Conservation (phyloP, 2,888 invertebrate genomes). For the Amphipoea oculea region DNA sequence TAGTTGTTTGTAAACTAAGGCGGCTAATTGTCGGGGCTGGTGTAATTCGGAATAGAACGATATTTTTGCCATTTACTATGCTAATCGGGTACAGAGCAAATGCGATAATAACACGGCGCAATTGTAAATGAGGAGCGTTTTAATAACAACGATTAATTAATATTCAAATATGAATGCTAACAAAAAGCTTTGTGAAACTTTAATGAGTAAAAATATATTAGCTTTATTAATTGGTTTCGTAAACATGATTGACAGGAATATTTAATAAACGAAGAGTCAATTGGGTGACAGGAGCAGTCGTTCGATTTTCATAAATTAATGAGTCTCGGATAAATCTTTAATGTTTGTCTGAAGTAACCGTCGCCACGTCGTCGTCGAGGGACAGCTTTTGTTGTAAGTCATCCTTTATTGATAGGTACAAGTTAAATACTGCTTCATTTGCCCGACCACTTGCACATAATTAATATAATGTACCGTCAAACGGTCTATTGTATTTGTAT, state of each 20-base stretch:
- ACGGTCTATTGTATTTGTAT: constrained; percentile 45
- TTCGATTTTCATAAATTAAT: constrained; percentile 28
- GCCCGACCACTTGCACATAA: constrained; percentile 44
- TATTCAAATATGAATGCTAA: constrained; percentile 33
- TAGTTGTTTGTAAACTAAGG: constrained; percentile 52
- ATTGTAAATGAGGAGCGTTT: constrained; percentile 36
- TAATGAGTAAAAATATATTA: constrained; percentile 25
- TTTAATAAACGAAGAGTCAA: constrained; percentile 29
- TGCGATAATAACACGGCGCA: constrained; percentile 38
- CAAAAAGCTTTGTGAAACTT: constrained; percentile 26
- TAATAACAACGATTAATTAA: constrained; percentile 28
- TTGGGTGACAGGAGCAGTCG: constrained; percentile 17
- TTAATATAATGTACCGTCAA: constrained; percentile 44
- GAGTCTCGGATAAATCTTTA: constrained; percentile 18
- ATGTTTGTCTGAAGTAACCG: neutral
- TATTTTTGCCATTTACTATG: constrained; percentile 60
- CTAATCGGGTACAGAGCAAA: constrained; percentile 52
- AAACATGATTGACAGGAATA: constrained; percentile 31
- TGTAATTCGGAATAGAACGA: constrained; percentile 45
- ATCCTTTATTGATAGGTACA: constrained; percentile 39
- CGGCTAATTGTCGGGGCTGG: constrained; percentile 40
- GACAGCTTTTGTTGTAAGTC: constrained; percentile 41
- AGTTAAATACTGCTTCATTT: constrained; percentile 38
- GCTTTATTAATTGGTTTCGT: constrained; percentile 24
- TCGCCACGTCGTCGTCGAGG: neutral